These are phyloP conservation scores for Phalloptychus januarius DNA, from an alignment of 2,797 vertebrate species.

Conservation along the genomic window DNA sequence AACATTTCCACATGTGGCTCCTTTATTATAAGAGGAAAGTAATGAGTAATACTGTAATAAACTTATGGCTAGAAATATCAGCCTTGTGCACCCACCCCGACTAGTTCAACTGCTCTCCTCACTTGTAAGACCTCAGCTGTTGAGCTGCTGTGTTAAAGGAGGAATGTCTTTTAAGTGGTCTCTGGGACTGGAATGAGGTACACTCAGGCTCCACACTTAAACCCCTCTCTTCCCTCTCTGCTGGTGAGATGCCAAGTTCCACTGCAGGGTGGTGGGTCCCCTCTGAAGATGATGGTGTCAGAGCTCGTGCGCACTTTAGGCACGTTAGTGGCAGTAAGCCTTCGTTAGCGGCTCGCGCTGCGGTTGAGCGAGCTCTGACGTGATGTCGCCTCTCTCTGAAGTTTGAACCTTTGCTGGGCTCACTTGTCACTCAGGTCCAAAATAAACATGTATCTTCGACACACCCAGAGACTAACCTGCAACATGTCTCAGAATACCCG, in stretches of 20 bases:
- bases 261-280: slow-evolving; percentile 69
- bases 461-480: slow-evolving; percentile 62
- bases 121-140: slow-evolving; percentile 76
- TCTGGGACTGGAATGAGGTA: slow-evolving; percentile 64
- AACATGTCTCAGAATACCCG: slow-evolving; percentile 53
- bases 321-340: slow-evolving; percentile 34
- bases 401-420: slow-evolving; percentile 44
- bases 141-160: slow-evolving; percentile 70
- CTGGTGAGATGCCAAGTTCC: slow-evolving; percentile 69
- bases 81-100: slow-evolving; percentile 46
- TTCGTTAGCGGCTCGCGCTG: slow-evolving; percentile 66
- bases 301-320: slow-evolving; percentile 36
- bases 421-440: slow-evolving; percentile 58
- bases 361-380: slow-evolving; percentile 61
- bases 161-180: slow-evolving; percentile 83
- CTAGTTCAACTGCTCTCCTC: slow-evolving; percentile 37
- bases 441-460: slow-evolving; percentile 65
- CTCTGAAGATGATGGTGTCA: slow-evolving; percentile 64
- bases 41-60: slow-evolving; percentile 3
- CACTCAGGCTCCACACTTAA: slow-evolving; percentile 61
- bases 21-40: slow-evolving; percentile 4
- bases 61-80: slow-evolving; percentile 14
- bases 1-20: not conserved
- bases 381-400: slow-evolving; percentile 63
- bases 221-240: slow-evolving; percentile 36